Evolutionary conservation across 2,113 vertebrate species (phyloP), one percentile per base, ranked within the genome.

Genomic region (Poeciliopsis turrubarensis): DNA sequence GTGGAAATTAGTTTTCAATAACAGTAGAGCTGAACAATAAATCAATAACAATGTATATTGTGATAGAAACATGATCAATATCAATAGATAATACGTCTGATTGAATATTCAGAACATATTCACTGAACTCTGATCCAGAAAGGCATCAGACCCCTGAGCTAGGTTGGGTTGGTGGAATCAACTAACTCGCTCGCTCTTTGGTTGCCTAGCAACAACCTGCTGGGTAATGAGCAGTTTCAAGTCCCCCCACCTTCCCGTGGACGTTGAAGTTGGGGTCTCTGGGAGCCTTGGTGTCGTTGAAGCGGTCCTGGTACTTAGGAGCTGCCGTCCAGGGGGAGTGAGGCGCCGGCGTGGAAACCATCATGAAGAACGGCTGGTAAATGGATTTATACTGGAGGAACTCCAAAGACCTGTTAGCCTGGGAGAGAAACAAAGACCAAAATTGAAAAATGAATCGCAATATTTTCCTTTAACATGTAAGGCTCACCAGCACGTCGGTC

Each of bases 321-420:
- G 97, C 98, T 0, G 97, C 92, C 0, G 94, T 97, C 98, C 98
- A 99, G 12, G 98, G 98, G 0, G 96, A 97, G 79, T 99, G 98
- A 0, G 98, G 97, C 1, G 98, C 98, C 26, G 97, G 98, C 0
- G 97, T 97, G 75, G 98, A 96, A 0, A 99, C 95, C 97, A 99
- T 97, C 97, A 99, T 98, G 89, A 99, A 99, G 94, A 99, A 99
- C 0, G 98, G 98, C 68, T 94, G 93, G 1, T 91, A 95, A 89
- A 95, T 98, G 51, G 95, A 97, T 87, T 97, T 98, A 82, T 95
- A 95, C 78, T 96, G 95, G 80, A 99, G 93, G 92, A 99, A 99
- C 80, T 97, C 96, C 86, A 99, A 62, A 32, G 98, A 99, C 89
- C 95, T 90, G 88, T 99, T 99, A 81, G 97, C 96, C 98, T 99